A percentile compares a stretch with the other conserved stretches of the same genome.
Conservation (phyloP, 2,113 vertebrate genomes). For the Anser brachyrhynchus region DNA sequence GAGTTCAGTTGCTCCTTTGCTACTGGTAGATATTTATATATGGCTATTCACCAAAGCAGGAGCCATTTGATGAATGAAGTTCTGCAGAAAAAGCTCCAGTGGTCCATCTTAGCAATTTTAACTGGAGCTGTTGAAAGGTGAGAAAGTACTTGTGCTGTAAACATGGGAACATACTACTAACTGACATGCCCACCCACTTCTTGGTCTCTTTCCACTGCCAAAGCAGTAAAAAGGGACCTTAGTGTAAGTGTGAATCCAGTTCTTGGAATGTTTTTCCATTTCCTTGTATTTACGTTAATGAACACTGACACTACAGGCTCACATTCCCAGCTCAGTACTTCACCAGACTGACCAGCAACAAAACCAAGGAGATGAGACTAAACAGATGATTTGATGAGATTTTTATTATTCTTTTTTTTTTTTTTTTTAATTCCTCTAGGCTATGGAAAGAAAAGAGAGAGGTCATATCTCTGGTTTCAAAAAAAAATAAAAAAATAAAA, state of each 20-base stretch:
- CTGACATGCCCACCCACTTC: constrained; percentile 60
- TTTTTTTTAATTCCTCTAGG: too few species aligned
- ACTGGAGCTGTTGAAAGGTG: constrained; percentile 50
- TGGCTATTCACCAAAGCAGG: not conserved
- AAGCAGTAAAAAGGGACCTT: constrained; percentile 64
- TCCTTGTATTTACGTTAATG: constrained; percentile 42
- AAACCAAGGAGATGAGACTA: too few species aligned
- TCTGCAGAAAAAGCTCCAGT: not conserved
- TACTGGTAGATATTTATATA: not conserved
- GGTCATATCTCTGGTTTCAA: too few species aligned
- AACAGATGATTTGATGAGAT: too few species aligned
- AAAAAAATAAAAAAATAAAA: too few species aligned
- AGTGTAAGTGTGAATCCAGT: constrained; percentile 52
- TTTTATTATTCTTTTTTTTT: too few species aligned
- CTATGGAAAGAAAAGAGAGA: too few species aligned
- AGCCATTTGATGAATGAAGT: constrained; percentile 49
- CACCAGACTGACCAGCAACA: too few species aligned
- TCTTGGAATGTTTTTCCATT: constrained; percentile 65
- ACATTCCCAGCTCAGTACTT: too few species aligned
- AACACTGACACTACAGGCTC: too few species aligned
- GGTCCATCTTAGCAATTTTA: not conserved
- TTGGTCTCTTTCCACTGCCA: constrained; percentile 36
- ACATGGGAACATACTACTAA: constrained; percentile 43
- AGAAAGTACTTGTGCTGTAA: constrained; percentile 46
- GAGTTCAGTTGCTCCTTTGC: constrained; percentile 7